A percentile compares a stretch with the other conserved stretches of the same genome.
Evolutionary conservation across 92 coral and sea anemone genomes (phyloP).

Genomic region (Chrysogorgia sp.): DNA sequence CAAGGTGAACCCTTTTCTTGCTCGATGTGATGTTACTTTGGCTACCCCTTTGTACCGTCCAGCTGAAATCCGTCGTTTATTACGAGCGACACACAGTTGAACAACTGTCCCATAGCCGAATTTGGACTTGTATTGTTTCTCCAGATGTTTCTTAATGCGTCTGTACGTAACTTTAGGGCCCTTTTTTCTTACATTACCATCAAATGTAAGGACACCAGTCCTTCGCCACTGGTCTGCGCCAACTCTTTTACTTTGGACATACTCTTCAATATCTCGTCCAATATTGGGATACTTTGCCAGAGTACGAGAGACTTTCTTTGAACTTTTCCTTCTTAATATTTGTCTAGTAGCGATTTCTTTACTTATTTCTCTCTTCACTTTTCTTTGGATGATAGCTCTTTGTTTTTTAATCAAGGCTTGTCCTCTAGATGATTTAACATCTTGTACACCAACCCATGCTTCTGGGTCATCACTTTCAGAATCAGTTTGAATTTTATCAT

Average conservation of each 20-base stretch:
- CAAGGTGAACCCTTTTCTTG: conserved; percentile 23
- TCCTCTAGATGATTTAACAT: conserved; percentile 45
- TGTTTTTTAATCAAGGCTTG: conserved; percentile 63
- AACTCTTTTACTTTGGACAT: conserved; percentile 56
- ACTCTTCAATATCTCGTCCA: conserved; percentile 68
- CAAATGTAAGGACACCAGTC: conserved; percentile 62
- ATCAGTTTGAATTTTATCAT: conserved; percentile 51
- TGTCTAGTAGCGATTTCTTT: conserved; percentile 50
- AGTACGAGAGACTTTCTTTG: conserved; percentile 60
- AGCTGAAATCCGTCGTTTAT: conserved; percentile 23
- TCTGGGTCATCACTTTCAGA: conserved; percentile 56
- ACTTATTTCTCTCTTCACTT: conserved; percentile 26
- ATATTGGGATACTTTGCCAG: conserved; percentile 56
- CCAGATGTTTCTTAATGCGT: conserved; percentile 24
- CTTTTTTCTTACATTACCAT: neutral
- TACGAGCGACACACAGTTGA: conserved; percentile 12
- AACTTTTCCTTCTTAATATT: conserved; percentile 48
- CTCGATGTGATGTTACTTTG: conserved; percentile 13
- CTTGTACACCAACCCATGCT: conserved; percentile 60
- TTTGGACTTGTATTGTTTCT: conserved; percentile 23
- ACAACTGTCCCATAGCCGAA: conserved; percentile 21
- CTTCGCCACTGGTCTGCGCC: conserved; percentile 75
- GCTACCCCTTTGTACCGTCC: conserved; percentile 19
- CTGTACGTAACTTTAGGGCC: conserved; percentile 37
- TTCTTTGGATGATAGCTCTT: conserved; percentile 46